phyloP scores from a whole-genome alignment of 2,888 invertebrate species.

The Parnassius glacialis region DNA sequence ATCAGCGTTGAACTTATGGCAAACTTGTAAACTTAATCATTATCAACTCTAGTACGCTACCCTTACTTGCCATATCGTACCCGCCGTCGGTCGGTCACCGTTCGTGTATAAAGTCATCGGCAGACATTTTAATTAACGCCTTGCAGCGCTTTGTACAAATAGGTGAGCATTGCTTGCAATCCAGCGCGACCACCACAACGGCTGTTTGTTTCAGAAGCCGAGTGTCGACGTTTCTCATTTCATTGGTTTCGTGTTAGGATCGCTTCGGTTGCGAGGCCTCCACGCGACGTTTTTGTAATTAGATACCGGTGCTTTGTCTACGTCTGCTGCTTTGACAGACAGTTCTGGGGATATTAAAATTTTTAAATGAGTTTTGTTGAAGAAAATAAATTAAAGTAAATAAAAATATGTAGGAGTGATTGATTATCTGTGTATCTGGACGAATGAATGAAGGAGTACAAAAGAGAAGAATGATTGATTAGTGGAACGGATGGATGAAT shows the following conservation, averaged over 20 bases:
- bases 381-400: neutral
- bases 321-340: neutral
- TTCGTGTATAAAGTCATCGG: constrained; percentile 27
- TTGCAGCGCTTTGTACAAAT: constrained; percentile 25
- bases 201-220: constrained; percentile 16
- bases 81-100: neutral
- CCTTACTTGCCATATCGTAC: neutral
- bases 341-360: neutral
- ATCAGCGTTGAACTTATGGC: too few relatives aligned
- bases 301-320: constrained; percentile 4
- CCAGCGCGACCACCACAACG: constrained; percentile 18
- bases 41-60: neutral
- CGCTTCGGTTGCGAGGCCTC: neutral
- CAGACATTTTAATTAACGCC: constrained; percentile 63
- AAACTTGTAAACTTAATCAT: too few relatives aligned
- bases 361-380: neutral
- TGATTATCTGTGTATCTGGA: too few relatives aligned
- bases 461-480: too few relatives aligned
- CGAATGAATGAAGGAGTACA: too few relatives aligned
- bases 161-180: constrained; percentile 29
- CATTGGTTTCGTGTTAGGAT: constrained; percentile 2
- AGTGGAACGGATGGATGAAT: too few relatives aligned
- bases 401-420: too few relatives aligned
- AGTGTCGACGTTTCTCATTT: constrained; percentile 1
- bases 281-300: constrained; percentile 15